Base-by-base conservation (phyloP, 2,888 invertebrate species). In the Caenorhabditis panamensis region DNA sequence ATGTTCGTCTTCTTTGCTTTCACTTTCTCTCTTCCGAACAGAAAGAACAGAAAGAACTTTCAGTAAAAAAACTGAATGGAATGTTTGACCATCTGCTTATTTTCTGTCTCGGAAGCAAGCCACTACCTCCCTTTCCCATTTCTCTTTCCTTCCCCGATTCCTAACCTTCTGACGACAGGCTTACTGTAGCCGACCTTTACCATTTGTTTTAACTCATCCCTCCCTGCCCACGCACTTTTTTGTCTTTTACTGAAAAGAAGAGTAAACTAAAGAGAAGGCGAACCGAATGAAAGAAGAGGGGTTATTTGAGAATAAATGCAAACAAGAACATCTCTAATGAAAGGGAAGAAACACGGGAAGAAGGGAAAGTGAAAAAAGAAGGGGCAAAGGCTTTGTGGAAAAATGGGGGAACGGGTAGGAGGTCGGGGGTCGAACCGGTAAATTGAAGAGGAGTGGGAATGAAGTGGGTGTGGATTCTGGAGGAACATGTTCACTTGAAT, bases 231-330 rank as follows among this genome's bases (percentile, higher is more conserved):
- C 75, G 75, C 75, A 75, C 58, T 73, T 73, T 41, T 71, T 53
- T 58, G 18, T 51, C 37, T 58, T 58, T n/a, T n/a, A n/a, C 64
- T 64, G 51, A 66, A 75, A 53, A 73, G 44, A 72, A 66, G 75
- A 66, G 75, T 67, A 75, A 75, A 66, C 75, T 31, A 31, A 31
- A 31, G 9, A 31, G 31, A 9, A 31, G 51, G 47, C 66, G 66
- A 64, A 63, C 54, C 47, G 16, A 63, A 61, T 62, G 73, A 63
- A 72, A 49, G 31, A 31, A 9, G 31, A 41, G 36, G 28, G 66
- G 75, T 75, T 75, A 75, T 75, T 75, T 75, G 75, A 75, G 75
- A 75, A 75, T 75, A 75, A 75, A 75, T 75, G 75, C 75, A 75
- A 75, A 75, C 75, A 75, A 51, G 75, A 75, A 75, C 75, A 66